phyloP scores from a whole-genome alignment of 2,888 invertebrate species.

The Polydrusus tereticollis region DNA sequence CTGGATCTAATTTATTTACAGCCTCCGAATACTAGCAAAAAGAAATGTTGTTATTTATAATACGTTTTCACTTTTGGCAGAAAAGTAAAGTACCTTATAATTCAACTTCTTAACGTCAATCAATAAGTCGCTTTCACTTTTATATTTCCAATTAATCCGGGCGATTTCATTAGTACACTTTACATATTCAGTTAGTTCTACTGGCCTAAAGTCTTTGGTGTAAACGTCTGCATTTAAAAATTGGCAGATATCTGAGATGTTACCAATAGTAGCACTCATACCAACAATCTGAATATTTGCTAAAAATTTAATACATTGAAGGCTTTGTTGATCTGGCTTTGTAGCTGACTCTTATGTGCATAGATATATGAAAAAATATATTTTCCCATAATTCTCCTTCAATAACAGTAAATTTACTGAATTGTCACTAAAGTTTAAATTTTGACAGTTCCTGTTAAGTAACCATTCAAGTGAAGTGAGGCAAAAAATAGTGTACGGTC shows the following conservation, averaged over 20 bases:
- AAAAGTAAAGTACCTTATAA: conserved; percentile 67
- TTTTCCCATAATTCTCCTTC: too few species aligned
- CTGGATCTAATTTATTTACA: conserved; percentile 78
- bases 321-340: too few species aligned
- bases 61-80: too few species aligned
- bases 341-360: too few species aligned
- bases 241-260: conserved; percentile 82
- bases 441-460: too few species aligned
- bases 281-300: conserved; percentile 88
- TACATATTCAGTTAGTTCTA: conserved; percentile 85
- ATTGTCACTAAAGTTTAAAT: too few species aligned
- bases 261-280: conserved; percentile 98
- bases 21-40: conserved; percentile 73
- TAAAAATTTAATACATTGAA: too few species aligned
- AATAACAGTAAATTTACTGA: too few species aligned
- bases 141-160: conserved; percentile 69
- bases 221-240: conserved; percentile 89
- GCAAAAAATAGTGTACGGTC: too few species aligned
- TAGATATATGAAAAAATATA: too few species aligned
- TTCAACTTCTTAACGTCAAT: conserved; percentile 68
- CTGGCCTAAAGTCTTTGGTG: conserved; percentile 89
- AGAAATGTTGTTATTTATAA: background rate
- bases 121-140: conserved; percentile 70
- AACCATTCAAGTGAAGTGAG: too few species aligned
- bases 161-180: conserved; percentile 77